Evolutionary conservation across 2,113 vertebrate genomes (phyloP).

Genomic region (Procapra przewalskii): DNA sequence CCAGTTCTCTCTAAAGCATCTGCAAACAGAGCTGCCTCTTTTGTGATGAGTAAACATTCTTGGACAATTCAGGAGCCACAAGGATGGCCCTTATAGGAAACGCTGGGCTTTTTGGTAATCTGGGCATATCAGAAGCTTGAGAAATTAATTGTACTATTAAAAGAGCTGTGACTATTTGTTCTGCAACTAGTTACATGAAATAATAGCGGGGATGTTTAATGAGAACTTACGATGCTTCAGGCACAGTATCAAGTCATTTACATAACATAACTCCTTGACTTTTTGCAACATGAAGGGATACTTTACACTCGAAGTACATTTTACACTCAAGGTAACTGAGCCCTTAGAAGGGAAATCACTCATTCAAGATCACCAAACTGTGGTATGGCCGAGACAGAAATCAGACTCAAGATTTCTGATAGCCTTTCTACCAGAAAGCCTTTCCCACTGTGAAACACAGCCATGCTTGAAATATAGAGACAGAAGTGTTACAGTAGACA

Average conservation of each 20-base stretch:
- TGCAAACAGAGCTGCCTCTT: not conserved
- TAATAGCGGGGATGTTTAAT: conserved; percentile 7
- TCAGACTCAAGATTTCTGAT: not conserved
- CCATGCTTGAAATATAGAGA: not conserved
- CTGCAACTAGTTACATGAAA: conserved; percentile 40
- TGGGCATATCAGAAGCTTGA: not conserved
- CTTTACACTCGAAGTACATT: not conserved
- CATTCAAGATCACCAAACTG: not conserved
- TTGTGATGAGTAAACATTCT: not conserved
- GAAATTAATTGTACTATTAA: conserved; percentile 42
- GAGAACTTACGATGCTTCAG: not conserved
- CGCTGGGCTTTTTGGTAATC: not conserved
- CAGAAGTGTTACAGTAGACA: not conserved
- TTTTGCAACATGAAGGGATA: not conserved
- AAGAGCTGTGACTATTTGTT: conserved; percentile 55
- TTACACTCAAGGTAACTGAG: not conserved
- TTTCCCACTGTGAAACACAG: not conserved
- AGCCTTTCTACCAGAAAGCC: not conserved
- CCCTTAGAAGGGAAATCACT: not conserved
- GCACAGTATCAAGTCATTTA: conserved; percentile 24
- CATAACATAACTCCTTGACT: not conserved
- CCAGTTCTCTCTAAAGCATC: not conserved
- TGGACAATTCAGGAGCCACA: not conserved
- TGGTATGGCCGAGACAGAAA: not conserved
- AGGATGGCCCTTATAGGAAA: not conserved